Base-by-base conservation (phyloP, 2,113 vertebrate genomes). In the Hyaena hyaena region DNA sequence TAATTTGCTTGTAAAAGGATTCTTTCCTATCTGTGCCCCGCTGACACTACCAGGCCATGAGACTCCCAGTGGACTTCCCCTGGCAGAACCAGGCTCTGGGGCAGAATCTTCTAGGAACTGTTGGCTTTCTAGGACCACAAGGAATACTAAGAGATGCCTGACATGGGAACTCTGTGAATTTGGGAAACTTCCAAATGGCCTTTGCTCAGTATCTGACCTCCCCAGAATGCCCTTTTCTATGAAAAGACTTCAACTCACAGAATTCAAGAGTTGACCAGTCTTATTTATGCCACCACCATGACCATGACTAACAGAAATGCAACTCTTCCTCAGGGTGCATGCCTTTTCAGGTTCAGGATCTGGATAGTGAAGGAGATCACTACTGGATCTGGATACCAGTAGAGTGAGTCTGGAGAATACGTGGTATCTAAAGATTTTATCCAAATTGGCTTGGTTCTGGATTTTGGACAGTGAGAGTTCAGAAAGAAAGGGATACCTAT, bases 61-160 rank as follows among this genome's bases (percentile, higher is more conserved):
- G 74, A 50, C 5, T 53, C 45, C 15, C 35, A 50, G 68, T 11
- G 19, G 33, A 95, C 43, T 35, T 84, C 17, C 39, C 73, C 66
- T 5, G 50, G 88, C 15, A 88, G 24, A 95, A 28, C 15, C 33
- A 9, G 86, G 53, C 61, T 95, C 45, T 61, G 24, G 19, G 58
- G 58, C 4, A n/a, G n/a, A 93, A 88, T 84, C 58, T 95, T 97
- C 71, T 65, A 76, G 71, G 77, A 50, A 61, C 23, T 43, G 23
- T 19, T 58, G 50, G 39, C 76, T 91, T 96, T 93, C 81, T 33
- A 94, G 86, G 43, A 94, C 39, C 16, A 77, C 48, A 58, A 81
- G 61, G 21, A 74, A 63, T 69, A 85, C 26, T 76, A 65, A 71
- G 53, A 71, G 69, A 35, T 15, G 24, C n/a, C 19, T 82, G 61